These are phyloP conservation scores for Netelia fuscicornis DNA, from an alignment of 2,888 invertebrate species.

Conservation along the genomic window DNA sequence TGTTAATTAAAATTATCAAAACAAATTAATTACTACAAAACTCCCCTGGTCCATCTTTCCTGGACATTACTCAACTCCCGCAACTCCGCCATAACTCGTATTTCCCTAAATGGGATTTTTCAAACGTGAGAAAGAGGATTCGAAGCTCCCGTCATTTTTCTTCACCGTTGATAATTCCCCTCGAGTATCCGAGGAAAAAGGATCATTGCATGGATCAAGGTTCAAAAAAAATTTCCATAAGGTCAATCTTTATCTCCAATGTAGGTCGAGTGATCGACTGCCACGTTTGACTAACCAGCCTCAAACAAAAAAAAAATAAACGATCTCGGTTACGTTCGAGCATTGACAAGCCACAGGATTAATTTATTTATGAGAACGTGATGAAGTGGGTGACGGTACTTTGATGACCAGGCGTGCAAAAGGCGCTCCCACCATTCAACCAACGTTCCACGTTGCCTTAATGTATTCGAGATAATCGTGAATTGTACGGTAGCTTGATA, in stretches of 20 bases:
- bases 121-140: conserved; percentile 39
- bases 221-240: not conserved
- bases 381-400: conserved; percentile 54
- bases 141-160: not conserved
- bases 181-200: conserved; percentile 6
- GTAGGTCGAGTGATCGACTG: not conserved
- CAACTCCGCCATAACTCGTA: not conserved
- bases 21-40: too few relatives aligned
- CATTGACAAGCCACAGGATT: conserved; percentile 8
- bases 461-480: conserved; percentile 18
- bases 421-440: conserved; percentile 28
- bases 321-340: conserved; percentile 12
- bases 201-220: not conserved
- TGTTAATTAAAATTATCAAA: too few relatives aligned
- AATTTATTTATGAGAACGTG: conserved; percentile 51
- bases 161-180: conserved; percentile 6
- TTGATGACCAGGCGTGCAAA: not conserved
- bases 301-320: not conserved
- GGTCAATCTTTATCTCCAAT: conserved; percentile 31
- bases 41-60: too few relatives aligned
- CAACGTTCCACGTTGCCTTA: not conserved
- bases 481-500: conserved; percentile 44
- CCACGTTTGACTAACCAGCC: not conserved
- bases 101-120: conserved; percentile 17
- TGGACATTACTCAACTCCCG: too few relatives aligned